Conservation (phyloP, 2,113 vertebrate species). For the Charina bottae region DNA sequence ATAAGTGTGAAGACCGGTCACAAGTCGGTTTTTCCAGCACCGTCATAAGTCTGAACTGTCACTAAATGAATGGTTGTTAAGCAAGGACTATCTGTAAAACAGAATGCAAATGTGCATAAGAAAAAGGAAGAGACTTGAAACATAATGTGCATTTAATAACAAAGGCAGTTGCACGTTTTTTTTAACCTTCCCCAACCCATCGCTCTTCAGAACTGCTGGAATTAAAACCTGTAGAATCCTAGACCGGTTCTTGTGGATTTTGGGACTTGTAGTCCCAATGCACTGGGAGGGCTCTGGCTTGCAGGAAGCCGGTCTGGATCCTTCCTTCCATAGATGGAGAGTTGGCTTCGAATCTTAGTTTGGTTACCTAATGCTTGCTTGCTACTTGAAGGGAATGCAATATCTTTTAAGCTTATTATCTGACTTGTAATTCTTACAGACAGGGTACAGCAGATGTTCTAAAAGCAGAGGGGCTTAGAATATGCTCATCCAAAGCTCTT, state of each 20-base stretch:
- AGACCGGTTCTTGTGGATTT: not conserved
- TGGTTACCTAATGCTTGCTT: not conserved
- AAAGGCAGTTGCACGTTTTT: fast-evolving
- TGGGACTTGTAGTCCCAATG: too few relatives aligned
- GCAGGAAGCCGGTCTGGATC: not conserved
- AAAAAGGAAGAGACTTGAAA: not conserved
- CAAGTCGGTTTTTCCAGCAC: too few relatives aligned
- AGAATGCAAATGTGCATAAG: not conserved
- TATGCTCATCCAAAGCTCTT: not conserved
- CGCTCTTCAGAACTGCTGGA: not conserved
- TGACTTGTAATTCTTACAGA: not conserved
- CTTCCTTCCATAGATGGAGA: not conserved
- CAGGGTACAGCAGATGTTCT: not conserved
- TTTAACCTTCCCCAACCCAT: not conserved
- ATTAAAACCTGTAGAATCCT: not conserved
- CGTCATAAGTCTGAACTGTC: too few relatives aligned
- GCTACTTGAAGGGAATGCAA: not conserved
- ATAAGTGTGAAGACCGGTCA: too few relatives aligned
- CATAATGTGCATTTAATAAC: not conserved
- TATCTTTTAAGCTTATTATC: not conserved
- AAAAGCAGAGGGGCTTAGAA: not conserved
- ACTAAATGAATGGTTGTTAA: too few relatives aligned
- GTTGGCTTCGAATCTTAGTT: not conserved
- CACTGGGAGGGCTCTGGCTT: not conserved
- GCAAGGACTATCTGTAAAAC: not conserved